A percentile compares a stretch with the other conserved stretches of the same genome.
These are phyloP conservation scores for Eufriesea mexicana DNA, from an alignment of 1,140 invertebrate genomes.

Conservation along the genomic window DNA sequence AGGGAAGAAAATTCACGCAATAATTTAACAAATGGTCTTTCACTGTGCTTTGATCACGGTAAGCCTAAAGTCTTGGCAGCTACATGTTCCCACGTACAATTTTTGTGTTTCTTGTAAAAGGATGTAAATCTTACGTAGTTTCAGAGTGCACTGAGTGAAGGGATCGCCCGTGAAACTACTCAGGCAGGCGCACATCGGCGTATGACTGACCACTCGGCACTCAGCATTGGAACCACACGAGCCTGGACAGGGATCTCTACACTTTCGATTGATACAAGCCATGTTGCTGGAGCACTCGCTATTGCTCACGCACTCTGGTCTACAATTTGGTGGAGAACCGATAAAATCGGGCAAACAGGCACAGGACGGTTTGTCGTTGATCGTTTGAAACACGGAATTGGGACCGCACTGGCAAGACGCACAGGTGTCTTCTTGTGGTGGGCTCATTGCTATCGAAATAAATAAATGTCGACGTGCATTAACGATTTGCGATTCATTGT, in stretches of 20 bases:
- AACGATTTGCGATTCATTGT: background rate
- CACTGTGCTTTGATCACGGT: background rate
- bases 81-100: background rate
- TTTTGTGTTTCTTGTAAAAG: background rate
- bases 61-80: background rate
- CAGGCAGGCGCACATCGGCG: constrained; percentile 87
- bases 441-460: background rate
- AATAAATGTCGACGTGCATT: background rate
- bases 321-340: constrained; percentile 86
- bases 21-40: too few relatives aligned
- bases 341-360: constrained; percentile 85
- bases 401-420: constrained; percentile 88
- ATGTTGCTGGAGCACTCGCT: constrained; percentile 85
- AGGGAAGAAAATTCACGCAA: too few relatives aligned
- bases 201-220: constrained; percentile 90
- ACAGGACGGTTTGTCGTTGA: constrained; percentile 86
- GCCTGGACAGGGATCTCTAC: constrained; percentile 87
- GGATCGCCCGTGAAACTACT: constrained; percentile 86
- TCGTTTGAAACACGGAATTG: constrained; percentile 87
- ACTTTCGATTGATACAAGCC: constrained; percentile 88
- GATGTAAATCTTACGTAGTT: constrained; percentile 77
- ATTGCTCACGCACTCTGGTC: constrained; percentile 84
- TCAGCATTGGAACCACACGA: constrained; percentile 87
- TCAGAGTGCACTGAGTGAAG: constrained; percentile 82
- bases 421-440: constrained; percentile 84